Evolutionary conservation across 2,113 vertebrate genomes (phyloP).

Genomic region (Upupa epops): DNA sequence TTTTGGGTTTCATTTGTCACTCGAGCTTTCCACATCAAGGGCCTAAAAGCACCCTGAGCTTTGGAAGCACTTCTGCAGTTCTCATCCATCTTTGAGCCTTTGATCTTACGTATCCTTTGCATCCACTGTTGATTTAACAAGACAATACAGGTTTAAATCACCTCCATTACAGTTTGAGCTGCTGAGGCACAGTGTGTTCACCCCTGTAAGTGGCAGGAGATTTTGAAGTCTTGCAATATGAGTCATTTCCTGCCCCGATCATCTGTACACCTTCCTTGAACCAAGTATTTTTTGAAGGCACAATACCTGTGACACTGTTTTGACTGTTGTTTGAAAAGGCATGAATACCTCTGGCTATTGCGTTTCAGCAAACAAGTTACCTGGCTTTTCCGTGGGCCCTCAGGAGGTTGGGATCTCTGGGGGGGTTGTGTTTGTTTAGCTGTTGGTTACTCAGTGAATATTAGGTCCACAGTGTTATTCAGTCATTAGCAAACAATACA

Average conservation of each 20-base stretch:
- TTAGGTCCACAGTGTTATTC: neutral
- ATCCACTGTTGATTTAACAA: slow-evolving; percentile 23
- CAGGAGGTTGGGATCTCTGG: neutral
- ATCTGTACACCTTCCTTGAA: neutral
- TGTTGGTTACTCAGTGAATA: neutral
- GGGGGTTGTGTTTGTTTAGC: neutral
- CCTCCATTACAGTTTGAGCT: neutral
- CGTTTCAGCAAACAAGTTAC: neutral
- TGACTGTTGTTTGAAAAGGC: neutral
- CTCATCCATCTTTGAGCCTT: neutral
- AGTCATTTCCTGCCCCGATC: neutral
- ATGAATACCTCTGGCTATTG: neutral
- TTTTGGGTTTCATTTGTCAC: slow-evolving; percentile 30
- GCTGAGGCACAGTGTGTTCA: neutral
- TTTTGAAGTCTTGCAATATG: neutral
- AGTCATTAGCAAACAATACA: neutral
- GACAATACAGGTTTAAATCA: slow-evolving; percentile 32
- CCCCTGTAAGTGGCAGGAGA: neutral
- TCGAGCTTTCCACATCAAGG: neutral
- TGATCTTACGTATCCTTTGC: slow-evolving; percentile 20
- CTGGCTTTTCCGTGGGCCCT: neutral
- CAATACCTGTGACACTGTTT: neutral
- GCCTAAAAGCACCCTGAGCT: neutral
- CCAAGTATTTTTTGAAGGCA: neutral
- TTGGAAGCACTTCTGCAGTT: slow-evolving; percentile 40